These are phyloP conservation scores for Sesia bembeciformis DNA, from an alignment of 2,888 invertebrate species.

Conservation along the genomic window DNA sequence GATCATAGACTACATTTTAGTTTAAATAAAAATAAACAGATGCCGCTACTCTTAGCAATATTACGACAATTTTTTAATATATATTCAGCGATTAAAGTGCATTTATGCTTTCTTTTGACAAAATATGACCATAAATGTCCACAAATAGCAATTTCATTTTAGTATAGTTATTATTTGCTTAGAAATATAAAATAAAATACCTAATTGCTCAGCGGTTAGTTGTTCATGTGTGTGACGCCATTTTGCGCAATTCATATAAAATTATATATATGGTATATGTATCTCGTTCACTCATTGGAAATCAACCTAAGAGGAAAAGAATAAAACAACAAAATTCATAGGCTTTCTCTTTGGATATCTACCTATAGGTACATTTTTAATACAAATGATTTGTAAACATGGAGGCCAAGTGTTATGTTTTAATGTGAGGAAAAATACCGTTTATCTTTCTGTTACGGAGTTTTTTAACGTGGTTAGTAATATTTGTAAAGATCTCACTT, in stretches of 20 bases:
- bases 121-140: too few species aligned
- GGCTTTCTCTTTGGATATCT: constrained; percentile 50
- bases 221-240: constrained; percentile 45
- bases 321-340: constrained; percentile 36
- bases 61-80: too few species aligned
- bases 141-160: too few species aligned
- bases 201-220: too few species aligned
- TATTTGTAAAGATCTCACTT: neutral
- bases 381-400: constrained; percentile 71
- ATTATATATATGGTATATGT: constrained; percentile 26
- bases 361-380: constrained; percentile 39
- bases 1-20: too few species aligned
- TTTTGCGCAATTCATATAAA: constrained; percentile 46
- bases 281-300: constrained; percentile 36
- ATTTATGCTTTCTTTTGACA: too few species aligned
- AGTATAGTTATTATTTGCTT: too few species aligned
- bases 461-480: constrained; percentile 35
- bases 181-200: too few species aligned
- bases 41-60: too few species aligned
- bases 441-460: constrained; percentile 19
- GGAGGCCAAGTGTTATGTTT: constrained; percentile 59
- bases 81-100: too few species aligned
- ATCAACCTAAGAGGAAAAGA: constrained; percentile 33
- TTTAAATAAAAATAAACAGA: too few species aligned
- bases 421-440: constrained; percentile 31